Percentiles rank a stretch among this genome's conserved stretches.
These are phyloP conservation scores for Neotoma lepida DNA, from an alignment of 2,113 vertebrate species.

Conservation along the genomic window DNA sequence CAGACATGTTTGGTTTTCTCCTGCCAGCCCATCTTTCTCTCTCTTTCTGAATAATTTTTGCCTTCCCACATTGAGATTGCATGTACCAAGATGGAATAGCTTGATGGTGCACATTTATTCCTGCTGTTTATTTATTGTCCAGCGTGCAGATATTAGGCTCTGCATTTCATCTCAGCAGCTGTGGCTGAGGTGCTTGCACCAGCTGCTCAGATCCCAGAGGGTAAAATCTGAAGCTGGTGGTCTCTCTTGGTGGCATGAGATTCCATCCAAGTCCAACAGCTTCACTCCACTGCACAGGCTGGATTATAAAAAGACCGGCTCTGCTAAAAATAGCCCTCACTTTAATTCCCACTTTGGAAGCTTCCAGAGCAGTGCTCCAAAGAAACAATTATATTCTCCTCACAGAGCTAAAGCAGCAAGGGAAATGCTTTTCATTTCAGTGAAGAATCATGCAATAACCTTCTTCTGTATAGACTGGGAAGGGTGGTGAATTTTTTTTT, in stretches of 20 bases:
- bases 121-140: not conserved
- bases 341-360: conserved; percentile 3
- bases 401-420: not conserved
- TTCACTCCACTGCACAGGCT: not conserved
- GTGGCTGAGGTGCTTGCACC: not conserved
- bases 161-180: not conserved
- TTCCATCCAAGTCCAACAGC: conserved; percentile 6
- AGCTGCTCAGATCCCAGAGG: not conserved
- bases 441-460: not conserved
- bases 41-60: conserved; percentile 24
- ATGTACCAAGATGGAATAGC: not conserved
- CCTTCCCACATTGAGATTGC: not conserved
- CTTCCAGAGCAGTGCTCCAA: conserved; percentile 39
- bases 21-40: not conserved
- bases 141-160: not conserved
- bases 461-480: not conserved
- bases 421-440: conserved; percentile 20
- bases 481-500: not conserved
- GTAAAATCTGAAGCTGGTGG: not conserved
- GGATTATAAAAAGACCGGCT: conserved; percentile 35
- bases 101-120: not conserved
- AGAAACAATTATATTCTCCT: conserved; percentile 32
- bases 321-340: conserved; percentile 48
- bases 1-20: not conserved
- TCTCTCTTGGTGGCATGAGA: not conserved